These are phyloP conservation scores for Hepsetus odoe DNA, from an alignment of 2,113 vertebrate species.

Conservation along the genomic window DNA sequence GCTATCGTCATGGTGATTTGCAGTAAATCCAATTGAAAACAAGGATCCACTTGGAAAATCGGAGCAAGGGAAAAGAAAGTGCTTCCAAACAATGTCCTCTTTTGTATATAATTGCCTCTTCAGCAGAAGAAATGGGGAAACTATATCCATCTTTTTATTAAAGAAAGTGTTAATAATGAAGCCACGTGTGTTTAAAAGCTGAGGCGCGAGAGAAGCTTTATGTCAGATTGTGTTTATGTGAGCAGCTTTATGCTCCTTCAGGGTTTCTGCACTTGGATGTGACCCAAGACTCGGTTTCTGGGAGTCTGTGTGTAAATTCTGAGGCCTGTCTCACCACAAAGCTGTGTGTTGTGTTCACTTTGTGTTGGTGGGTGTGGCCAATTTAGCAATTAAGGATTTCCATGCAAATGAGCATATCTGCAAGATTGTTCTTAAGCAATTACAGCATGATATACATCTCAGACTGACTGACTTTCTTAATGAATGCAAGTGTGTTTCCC, in stretches of 20 bases:
- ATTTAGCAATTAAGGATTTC: too few relatives aligned
- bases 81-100: neutral
- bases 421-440: too few relatives aligned
- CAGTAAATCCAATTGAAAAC: neutral
- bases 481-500: too few relatives aligned
- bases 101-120: too few relatives aligned
- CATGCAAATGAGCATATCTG: too few relatives aligned
- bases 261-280: neutral
- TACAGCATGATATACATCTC: too few relatives aligned
- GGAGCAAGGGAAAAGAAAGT: neutral
- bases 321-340: neutral
- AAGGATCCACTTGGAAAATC: too few relatives aligned
- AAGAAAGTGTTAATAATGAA: neutral
- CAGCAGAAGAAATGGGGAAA: too few relatives aligned
- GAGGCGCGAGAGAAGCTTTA: neutral
- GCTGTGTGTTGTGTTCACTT: too few relatives aligned
- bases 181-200: neutral
- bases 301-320: neutral
- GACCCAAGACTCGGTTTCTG: neutral
- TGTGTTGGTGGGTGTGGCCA: too few relatives aligned
- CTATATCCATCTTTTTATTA: too few relatives aligned
- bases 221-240: neutral
- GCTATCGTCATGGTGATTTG: neutral
- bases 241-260: slow-evolving; percentile 8
- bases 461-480: too few relatives aligned